Evolutionary conservation across 92 coral and sea anemone species (phyloP), one percentile per base, ranked within the genome.

Genomic region (Porites evermanni): DNA sequence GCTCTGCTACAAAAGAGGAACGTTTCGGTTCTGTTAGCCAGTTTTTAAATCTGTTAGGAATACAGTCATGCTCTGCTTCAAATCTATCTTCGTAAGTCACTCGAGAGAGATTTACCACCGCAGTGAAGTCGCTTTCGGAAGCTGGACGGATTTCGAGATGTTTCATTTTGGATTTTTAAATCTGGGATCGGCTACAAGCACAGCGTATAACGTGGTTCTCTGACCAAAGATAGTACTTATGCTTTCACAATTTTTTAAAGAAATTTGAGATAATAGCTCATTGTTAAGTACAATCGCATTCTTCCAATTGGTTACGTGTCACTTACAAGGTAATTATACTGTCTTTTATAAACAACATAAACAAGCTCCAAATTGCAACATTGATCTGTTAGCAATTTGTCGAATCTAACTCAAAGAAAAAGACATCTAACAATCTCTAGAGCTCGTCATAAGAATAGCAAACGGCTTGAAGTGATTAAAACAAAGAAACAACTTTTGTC

Each of bases 11-110:
- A 71, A 96, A 89, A 64, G 89, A 92, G 1, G 87, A 82, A 4
- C 98, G 92, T 11, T 91, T 90, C 12, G 92, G 86, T 38, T 89
- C 88, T 17, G 83, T 77, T 18, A 96, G 86, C 98, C 98, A 96
- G 29, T 84, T 84, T 2, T 84, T 72, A 80, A 96, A 96, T 50
- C 94, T 94, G 71, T 82, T 87, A 5, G 98, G 96, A 73, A 93
- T 89, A 51, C 83, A 96, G 38, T 96, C 98, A 44, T 96, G 98
- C 0, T 97, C 98, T 3, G 66, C 69, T 5, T 83, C 73, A 0
- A 6, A 17, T 23, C 38, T 72, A 32, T 72, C 64, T 20, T 73
- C 87, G 89, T 95, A 96, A 79, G 92, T 93, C 23, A 95, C 96
- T 52, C 90, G 81, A 14, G 98, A 95, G 84, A 96, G 92, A 74